Conservation (phyloP, 2,797 vertebrate species). For the Sciurus vulgaris region DNA sequence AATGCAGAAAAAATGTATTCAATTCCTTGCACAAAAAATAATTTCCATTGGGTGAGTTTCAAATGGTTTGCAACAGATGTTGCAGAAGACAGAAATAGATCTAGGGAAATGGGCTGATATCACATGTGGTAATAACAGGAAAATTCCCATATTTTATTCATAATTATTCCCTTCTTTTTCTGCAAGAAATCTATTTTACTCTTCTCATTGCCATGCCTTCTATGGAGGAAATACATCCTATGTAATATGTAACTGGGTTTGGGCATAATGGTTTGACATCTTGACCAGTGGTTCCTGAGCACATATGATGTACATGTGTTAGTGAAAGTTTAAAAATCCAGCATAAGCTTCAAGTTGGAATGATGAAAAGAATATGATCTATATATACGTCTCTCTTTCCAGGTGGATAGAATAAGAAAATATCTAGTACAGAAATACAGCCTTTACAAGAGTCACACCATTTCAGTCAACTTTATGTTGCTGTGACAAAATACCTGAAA, state of each 20-base stretch:
- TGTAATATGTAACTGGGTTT: not conserved
- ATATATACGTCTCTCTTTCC: not conserved
- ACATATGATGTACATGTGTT: not conserved
- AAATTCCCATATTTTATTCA: not conserved
- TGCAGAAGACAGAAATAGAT: not conserved
- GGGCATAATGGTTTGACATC: not conserved
- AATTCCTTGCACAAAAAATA: not conserved
- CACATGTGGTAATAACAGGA: not conserved
- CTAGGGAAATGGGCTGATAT: not conserved
- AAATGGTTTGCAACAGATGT: not conserved
- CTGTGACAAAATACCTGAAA: not conserved
- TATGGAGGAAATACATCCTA: not conserved
- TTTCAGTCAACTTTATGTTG: not conserved
- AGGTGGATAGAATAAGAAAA: not conserved
- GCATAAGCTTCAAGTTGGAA: not conserved
- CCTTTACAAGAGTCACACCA: not conserved
- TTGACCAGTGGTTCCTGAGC: not conserved
- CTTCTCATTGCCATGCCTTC: not conserved
- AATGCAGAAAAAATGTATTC: not conserved
- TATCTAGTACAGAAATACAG: rapidly evolving
- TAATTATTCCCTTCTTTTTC: not conserved
- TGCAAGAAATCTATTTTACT: not conserved
- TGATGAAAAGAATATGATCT: not conserved
- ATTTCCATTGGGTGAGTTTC: not conserved
- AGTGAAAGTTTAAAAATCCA: not conserved